A percentile compares a stretch with the other conserved stretches of the same genome.
These are phyloP conservation scores for Seira musarum DNA, from an alignment of 2,888 invertebrate species.

Conservation along the genomic window DNA sequence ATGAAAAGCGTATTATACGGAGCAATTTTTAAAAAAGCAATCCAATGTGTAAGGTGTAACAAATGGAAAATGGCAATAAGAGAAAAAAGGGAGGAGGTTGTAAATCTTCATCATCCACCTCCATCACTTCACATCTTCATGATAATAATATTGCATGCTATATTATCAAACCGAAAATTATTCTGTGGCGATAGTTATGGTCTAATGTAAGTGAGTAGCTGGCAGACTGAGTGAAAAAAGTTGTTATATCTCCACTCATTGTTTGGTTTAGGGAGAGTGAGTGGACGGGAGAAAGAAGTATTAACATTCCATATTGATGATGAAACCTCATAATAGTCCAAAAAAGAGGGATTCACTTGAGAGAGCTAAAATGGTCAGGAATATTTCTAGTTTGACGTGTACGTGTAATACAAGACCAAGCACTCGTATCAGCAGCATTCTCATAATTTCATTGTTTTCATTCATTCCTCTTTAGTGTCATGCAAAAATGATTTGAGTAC, in stretches of 20 bases:
- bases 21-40: slow-evolving; percentile 31
- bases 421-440: too few species aligned
- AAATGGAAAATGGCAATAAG: slow-evolving; percentile 44
- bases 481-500: too few species aligned
- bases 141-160: slow-evolving; percentile 24
- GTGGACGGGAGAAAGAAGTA: neutral
- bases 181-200: slow-evolving; percentile 34
- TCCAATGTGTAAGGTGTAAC: slow-evolving; percentile 47
- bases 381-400: neutral
- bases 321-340: slow-evolving; percentile 24
- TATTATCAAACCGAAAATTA: slow-evolving; percentile 30
- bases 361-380: neutral
- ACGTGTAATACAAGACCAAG: neutral
- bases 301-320: slow-evolving; percentile 50
- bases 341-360: neutral
- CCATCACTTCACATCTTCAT: slow-evolving; percentile 23
- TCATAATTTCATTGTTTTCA: too few species aligned
- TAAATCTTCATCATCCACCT: slow-evolving; percentile 49
- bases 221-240: neutral
- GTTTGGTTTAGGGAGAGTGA: slow-evolving; percentile 24
- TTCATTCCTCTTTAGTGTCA: too few species aligned
- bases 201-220: slow-evolving; percentile 16
- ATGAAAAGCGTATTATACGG: neutral
- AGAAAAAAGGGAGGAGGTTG: slow-evolving; percentile 27
- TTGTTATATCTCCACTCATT: slow-evolving; percentile 18